Conservation (phyloP, 2,888 invertebrate species). For the Syritta pipiens region DNA sequence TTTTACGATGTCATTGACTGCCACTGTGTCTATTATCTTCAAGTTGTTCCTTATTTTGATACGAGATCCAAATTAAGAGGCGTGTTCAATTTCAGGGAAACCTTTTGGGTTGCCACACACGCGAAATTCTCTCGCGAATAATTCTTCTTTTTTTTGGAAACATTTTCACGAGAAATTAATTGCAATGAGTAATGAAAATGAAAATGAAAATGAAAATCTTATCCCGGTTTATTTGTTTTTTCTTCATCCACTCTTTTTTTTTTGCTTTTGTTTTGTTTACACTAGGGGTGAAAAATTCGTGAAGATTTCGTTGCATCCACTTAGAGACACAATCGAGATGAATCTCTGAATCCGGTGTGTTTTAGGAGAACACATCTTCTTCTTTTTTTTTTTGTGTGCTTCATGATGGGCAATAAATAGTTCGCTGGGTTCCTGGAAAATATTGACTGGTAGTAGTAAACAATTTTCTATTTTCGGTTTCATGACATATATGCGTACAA, state of each 20-base stretch:
- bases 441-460: conserved; percentile 61
- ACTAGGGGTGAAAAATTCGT: conserved; percentile 32
- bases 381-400: conserved; percentile 10
- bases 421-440: conserved; percentile 63
- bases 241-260: conserved; percentile 11
- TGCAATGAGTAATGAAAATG: too few species aligned
- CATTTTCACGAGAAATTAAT: conserved; percentile 39
- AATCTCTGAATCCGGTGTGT: conserved; percentile 12
- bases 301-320: conserved; percentile 54
- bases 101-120: background rate
- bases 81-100: too few species aligned
- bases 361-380: conserved; percentile 35
- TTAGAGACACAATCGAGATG: conserved; percentile 50
- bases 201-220: conserved; percentile 44
- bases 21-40: too few species aligned
- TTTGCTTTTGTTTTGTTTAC: conserved; percentile 51
- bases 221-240: conserved; percentile 52
- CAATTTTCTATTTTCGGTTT: conserved; percentile 59
- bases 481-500: conserved; percentile 17
- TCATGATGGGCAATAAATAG: conserved; percentile 58
- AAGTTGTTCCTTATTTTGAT: conserved; percentile 53
- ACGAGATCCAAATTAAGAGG: conserved; percentile 54
- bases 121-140: background rate
- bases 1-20: conserved; percentile 49
- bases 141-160: background rate